Conservation (phyloP, 2,888 invertebrate species). For the Lasioglossum lativentre region DNA sequence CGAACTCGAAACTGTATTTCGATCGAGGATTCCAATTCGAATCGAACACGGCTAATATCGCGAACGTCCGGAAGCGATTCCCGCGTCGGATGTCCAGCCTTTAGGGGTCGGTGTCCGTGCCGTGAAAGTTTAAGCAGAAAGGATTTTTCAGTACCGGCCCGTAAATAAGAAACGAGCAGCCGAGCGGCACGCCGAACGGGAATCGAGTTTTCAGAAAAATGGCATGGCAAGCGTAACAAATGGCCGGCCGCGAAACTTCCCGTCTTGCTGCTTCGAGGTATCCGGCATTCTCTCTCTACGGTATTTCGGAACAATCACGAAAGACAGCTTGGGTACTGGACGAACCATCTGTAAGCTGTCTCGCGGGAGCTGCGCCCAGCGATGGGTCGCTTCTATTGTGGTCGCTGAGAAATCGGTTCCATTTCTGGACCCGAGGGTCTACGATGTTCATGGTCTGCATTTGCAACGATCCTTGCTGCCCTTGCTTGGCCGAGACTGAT, state of each 20-base stretch:
- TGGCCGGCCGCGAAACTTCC: constrained; percentile 21
- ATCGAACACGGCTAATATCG: not conserved
- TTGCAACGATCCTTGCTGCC: not conserved
- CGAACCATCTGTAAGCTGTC: constrained; percentile 68
- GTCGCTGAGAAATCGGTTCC: constrained; percentile 26
- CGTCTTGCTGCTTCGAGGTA: constrained; percentile 1
- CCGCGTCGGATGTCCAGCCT: not conserved
- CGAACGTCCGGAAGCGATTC: not conserved
- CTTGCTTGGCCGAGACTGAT: not conserved
- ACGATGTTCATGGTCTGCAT: not conserved
- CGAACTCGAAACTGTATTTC: not conserved
- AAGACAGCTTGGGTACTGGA: constrained; percentile 47
- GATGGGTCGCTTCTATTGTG: not conserved
- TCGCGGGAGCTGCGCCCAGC: constrained; percentile 11
- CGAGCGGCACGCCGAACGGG: not conserved
- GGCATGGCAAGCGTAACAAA: constrained; percentile 51
- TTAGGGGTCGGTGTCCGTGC: not conserved
- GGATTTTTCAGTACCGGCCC: not conserved
- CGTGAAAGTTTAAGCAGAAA: not conserved
- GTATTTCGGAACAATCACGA: constrained; percentile 50
- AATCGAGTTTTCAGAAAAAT: constrained; percentile 57
- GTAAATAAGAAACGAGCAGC: constrained; percentile 12
- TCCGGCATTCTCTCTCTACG: not conserved
- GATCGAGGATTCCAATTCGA: not conserved
- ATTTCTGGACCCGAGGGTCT: not conserved